Evolutionary conservation across 1,140 invertebrate genomes (phyloP).

Genomic region (Xylocopa sonorina): DNA sequence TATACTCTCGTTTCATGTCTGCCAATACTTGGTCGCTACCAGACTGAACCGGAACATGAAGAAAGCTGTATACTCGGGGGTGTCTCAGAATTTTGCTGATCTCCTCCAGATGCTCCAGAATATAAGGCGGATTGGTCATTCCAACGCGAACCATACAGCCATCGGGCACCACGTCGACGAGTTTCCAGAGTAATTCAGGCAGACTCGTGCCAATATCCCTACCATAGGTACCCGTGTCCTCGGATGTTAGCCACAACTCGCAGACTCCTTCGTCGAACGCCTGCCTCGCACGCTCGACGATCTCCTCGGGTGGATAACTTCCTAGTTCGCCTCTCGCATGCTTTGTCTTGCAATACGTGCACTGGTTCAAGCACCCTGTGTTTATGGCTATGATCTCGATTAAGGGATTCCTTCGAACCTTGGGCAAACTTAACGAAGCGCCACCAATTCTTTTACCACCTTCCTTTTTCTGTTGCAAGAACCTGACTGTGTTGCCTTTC

Average conservation of each 20-base stretch:
- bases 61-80: slow-evolving; percentile 95
- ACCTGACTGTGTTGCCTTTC: slow-evolving; percentile 93
- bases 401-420: slow-evolving; percentile 96
- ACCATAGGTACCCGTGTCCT: slow-evolving; percentile 99
- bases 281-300: slow-evolving; percentile 89
- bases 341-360: slow-evolving; percentile 99
- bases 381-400: slow-evolving; percentile 99
- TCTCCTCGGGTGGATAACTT: slow-evolving; percentile 94
- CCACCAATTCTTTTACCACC: slow-evolving; percentile 93
- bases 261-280: slow-evolving; percentile 96
- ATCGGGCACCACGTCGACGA: slow-evolving; percentile 95
- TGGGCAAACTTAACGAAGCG: slow-evolving; percentile 93
- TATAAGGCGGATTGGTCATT: slow-evolving; percentile 99
- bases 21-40: slow-evolving; percentile 95
- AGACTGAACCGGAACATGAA: slow-evolving; percentile 98
- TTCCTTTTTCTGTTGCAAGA: slow-evolving; percentile 89
- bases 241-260: slow-evolving; percentile 99
- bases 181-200: slow-evolving; percentile 91
- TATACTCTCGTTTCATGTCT: slow-evolving; percentile 99
- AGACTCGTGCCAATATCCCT: slow-evolving; percentile 95
- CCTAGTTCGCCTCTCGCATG: slow-evolving; percentile 97
- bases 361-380: slow-evolving; percentile 98
- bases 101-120: slow-evolving; percentile 96
- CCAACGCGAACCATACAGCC: slow-evolving; percentile 94
- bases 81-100: slow-evolving; percentile 95